A percentile compares a stretch with the other conserved stretches of the same genome.
phyloP scores from a whole-genome alignment of 2,113 vertebrate species.

The Aramus guarauna region DNA sequence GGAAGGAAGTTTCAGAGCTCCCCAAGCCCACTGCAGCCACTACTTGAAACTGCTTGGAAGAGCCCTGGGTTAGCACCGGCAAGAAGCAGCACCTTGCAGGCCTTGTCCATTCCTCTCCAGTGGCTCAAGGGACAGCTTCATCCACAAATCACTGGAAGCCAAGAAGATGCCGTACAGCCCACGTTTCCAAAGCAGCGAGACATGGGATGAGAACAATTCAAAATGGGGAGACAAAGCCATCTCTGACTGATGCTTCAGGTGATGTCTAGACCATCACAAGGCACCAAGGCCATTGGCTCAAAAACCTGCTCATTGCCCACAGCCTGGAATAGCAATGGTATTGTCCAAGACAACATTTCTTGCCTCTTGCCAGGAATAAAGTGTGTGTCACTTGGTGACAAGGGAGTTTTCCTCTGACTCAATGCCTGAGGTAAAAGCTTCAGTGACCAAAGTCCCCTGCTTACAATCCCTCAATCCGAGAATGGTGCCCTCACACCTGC shows the following conservation, averaged over 20 bases:
- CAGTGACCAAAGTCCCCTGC: neutral
- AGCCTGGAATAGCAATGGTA: neutral
- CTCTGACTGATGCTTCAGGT: neutral
- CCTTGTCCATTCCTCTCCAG: neutral
- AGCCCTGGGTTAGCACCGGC: neutral
- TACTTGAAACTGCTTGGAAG: neutral
- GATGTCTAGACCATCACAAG: neutral
- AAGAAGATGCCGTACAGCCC: neutral
- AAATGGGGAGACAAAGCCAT: neutral
- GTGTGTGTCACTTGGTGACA: neutral
- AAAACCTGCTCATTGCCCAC: neutral
- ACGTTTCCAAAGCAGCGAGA: neutral
- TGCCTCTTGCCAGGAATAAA: constrained; percentile 18
- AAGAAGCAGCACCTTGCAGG: neutral
- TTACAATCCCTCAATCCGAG: neutral
- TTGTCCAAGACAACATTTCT: constrained; percentile 1
- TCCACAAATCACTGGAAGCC: neutral
- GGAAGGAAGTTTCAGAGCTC: neutral
- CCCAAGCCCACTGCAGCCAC: neutral
- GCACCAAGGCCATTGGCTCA: neutral
- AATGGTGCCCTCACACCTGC: neutral
- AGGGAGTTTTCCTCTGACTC: constrained; percentile 47
- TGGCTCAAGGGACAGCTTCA: neutral
- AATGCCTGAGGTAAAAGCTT: neutral
- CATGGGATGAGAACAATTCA: neutral